Evolutionary conservation across 2,888 invertebrate species (phyloP).

Genomic region (Tenthredo mesomela): DNA sequence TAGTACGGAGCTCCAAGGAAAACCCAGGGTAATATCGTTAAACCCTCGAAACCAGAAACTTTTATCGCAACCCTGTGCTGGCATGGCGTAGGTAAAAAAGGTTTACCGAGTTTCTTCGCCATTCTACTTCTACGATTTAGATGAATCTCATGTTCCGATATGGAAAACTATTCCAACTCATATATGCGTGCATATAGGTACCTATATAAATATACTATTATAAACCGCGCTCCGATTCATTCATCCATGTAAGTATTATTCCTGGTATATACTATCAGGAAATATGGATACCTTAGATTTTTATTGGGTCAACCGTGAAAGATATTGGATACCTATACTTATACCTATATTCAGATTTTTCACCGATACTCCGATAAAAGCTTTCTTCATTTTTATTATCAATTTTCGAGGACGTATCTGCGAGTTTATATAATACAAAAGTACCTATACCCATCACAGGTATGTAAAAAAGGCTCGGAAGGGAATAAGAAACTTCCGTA

Average conservation of each 20-base stretch:
- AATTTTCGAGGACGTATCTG: neutral
- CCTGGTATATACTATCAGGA: neutral
- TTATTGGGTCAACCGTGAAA: neutral
- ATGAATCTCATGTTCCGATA: neutral
- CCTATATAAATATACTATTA: neutral
- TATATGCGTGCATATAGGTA: neutral
- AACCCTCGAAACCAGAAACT: slow-evolving; percentile 49
- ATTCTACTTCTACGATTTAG: neutral
- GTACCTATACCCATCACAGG: neutral
- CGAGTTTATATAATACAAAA: neutral
- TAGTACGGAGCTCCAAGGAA: slow-evolving; percentile 15
- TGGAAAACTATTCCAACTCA: neutral
- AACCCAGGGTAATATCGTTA: slow-evolving; percentile 48
- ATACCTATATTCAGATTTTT: neutral
- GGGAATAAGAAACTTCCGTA: neutral
- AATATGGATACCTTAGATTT: neutral
- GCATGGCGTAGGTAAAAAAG: slow-evolving; percentile 20
- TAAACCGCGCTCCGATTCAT: neutral
- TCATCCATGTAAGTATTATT: neutral
- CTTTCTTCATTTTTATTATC: neutral
- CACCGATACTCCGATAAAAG: neutral
- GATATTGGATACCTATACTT: neutral
- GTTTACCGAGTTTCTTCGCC: slow-evolving; percentile 12
- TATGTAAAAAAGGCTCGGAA: neutral
- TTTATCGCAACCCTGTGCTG: slow-evolving; percentile 12